Base-by-base conservation (phyloP, 2,113 vertebrate genomes). In the Melospiza melodia region DNA sequence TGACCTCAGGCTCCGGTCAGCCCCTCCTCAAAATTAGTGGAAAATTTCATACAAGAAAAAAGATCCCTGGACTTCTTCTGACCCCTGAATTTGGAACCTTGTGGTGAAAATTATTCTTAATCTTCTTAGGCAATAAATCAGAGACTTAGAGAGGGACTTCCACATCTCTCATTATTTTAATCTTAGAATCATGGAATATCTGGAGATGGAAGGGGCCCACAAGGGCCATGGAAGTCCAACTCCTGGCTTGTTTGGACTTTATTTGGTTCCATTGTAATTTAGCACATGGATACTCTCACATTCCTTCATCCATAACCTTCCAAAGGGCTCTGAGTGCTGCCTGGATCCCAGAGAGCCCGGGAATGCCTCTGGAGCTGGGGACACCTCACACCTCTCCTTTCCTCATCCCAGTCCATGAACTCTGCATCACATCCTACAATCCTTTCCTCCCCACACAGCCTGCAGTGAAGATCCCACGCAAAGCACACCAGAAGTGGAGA, bases 271-370 rank as follows among this genome's bases (percentile, higher is more conserved):
- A 39, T 5, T 39, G 39, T 12, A 39, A 39, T 39, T 39, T 39
- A 41, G 37, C 16, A 10, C 11, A 1, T 1, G 17, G 25, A 17
- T 79, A 5, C 3, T 46, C 48, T 57, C 30, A 8, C 1, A 3
- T 68, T 72, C 35, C 33, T 63, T 71, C 57, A 24, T 30, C 62
- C 18, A 5, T 11, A 11, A 23, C 6, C 5, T 37, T 55, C 44
- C 54, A 31, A 23, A 7, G 3, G 41, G 5, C 28, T 61, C 22
- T 25, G n/a, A 8, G 48, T 33, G 21, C 31, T 80, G 27, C 30
- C 35, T 69, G 55, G 18, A 48, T 49, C 57, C 19, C 75, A 35
- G 46, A 61, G 39, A 23, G 18, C 17, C 20, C 3, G 2, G 28
- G 13, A 4, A 1, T 1, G 9, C 19, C 55, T 44, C 59, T 69